These are phyloP conservation scores for Drosophila niveifrons DNA, from an alignment of 2,888 invertebrate genomes.

Conservation along the genomic window DNA sequence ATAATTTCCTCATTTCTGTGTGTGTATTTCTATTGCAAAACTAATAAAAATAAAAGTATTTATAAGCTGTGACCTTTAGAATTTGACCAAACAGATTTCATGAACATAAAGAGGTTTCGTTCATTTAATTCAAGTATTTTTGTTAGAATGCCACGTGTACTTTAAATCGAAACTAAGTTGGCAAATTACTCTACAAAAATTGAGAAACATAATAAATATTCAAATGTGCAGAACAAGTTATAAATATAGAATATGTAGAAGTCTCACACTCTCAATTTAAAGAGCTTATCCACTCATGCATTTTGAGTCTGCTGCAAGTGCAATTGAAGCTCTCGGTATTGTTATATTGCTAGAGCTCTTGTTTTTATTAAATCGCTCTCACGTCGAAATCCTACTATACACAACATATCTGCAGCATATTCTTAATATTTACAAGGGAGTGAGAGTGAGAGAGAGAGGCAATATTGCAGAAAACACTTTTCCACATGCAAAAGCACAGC, in stretches of 20 bases:
- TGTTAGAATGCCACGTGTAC: not conserved
- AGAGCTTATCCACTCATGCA: not conserved
- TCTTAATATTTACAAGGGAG: not conserved
- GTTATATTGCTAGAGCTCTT: not conserved
- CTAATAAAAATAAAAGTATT: constrained; percentile 4
- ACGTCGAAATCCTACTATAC: not conserved
- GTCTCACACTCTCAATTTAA: not conserved
- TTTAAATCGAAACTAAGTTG: not conserved
- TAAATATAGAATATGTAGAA: not conserved
- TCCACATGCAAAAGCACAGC: not conserved
- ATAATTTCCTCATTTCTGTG: constrained; percentile 1
- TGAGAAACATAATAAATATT: too few relatives aligned
- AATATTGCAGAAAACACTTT: not conserved
- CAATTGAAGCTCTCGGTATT: not conserved
- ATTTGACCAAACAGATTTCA: not conserved
- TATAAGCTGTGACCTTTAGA: not conserved
- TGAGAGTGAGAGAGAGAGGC: not conserved
- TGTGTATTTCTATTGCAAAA: not conserved
- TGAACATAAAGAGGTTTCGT: too few relatives aligned
- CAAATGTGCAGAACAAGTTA: too few relatives aligned
- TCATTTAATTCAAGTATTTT: too few relatives aligned
- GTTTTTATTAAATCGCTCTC: not conserved
- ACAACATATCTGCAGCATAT: not conserved
- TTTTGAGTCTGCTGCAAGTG: not conserved
- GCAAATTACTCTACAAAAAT: too few relatives aligned